Evolutionary conservation across 2,888 invertebrate species (phyloP), one percentile per base, ranked within the genome.

Genomic region (Sisyra nigra): DNA sequence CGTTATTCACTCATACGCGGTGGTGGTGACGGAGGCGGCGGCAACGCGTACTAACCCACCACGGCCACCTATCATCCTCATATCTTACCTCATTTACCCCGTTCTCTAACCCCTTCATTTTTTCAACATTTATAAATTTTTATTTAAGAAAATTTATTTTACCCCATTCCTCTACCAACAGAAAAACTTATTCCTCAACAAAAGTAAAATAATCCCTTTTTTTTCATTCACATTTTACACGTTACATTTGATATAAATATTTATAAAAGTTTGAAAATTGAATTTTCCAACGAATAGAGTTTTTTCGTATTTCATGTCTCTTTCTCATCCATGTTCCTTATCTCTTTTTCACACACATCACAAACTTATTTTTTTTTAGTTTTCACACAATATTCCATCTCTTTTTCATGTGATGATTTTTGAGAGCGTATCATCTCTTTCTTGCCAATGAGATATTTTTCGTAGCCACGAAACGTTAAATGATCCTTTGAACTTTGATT

Each of bases 101-200:
- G 65, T 66, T 67, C 68, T 67, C 68, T 68, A 68, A 68, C 67
- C 68, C 67, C 67, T 68, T 67, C 67, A 67, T 67, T 67, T 67
- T 67, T 67, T 66, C n/a, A n/a, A n/a, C n/a, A n/a, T n/a, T n/a
- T n/a, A n/a, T n/a, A n/a, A 24, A 24, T 5, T 5, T 24, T 24
- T 5, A 24, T 24, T 24, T 24, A 24, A 24, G 7, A 24, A 24
- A 24, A 24, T 24, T 24, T 3, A 24, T 24, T 24, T 24, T 24
- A 7, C 7, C 7, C 24, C 24, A n/a, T n/a, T 24, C 24, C 24
- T 7, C 3, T 44, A 41, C 46, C 19, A 42, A 45, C 44, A 47
- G 42, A 48, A 44, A 46, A 47, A 47, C 47, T 48, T 45, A 47
- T 44, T 45, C 41, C 46, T 32, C 32, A 11, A 32, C n/a, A 32